Evolutionary conservation across 2,888 invertebrate species (phyloP), one percentile per base, ranked within the genome.

Genomic region (Himalopsyche japonica): DNA sequence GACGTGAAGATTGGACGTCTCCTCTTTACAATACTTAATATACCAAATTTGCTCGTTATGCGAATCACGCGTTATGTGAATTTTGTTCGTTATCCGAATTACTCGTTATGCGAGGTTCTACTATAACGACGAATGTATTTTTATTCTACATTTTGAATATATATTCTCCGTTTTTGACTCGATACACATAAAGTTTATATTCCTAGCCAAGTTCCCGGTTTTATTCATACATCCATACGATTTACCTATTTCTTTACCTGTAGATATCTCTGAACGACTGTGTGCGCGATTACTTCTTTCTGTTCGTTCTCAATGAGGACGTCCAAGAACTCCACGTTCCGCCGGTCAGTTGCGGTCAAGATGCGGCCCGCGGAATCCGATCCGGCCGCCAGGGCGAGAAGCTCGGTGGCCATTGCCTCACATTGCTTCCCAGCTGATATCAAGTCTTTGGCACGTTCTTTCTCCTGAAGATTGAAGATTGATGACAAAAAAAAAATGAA

Each of bases 281-380:
- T 98, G 90, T 99, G 99, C 0, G 99, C 97, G 86, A 99, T 98
- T 88, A 97, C 97, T 92, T 98, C 98, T 90, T 99, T 99, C 90
- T 99, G 99, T 90, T 99, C 99, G 89, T 98, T 98, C 91, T 99
- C 99, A 88, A 99, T 99, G 76, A 99, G 93, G 0, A 99, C 97
- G 90, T 99, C 99, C 87, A 99, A 93, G 91, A 99, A 98, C 89
- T 98, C 99, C 27, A 97, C 96, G 89, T 98, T 98, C 84, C 98
- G 93, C 87, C 97, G 95, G 90, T 99, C 99, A 80, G 98, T 97
- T 79, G 99, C 98, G 82, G 98, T 98, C 64, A 99, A 94, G 86
- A 99, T 96, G 88, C 97, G 94, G 0, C 98, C 98, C 1, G 99
- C 98, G 5, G 98, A 98, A 91, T 98, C 98, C 0, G 97, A 96